phyloP scores from a whole-genome alignment of 2,888 invertebrate genomes.

The Saturnia japonica region DNA sequence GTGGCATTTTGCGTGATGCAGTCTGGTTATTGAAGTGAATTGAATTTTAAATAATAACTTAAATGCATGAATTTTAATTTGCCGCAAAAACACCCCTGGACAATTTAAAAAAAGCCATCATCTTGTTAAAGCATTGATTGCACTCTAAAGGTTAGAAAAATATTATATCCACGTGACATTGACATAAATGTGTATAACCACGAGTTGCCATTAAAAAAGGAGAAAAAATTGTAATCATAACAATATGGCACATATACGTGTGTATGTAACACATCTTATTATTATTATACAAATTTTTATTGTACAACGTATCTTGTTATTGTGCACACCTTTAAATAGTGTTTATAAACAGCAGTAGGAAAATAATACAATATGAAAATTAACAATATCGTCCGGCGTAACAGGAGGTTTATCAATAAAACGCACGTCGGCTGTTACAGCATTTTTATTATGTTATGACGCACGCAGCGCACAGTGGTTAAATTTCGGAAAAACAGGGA shows the following conservation, averaged over 20 bases:
- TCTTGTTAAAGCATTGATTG: too few relatives aligned
- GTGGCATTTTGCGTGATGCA: too few relatives aligned
- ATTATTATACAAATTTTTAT: background rate
- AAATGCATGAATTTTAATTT: too few relatives aligned
- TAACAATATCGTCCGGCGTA: conserved; percentile 69
- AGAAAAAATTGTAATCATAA: too few relatives aligned
- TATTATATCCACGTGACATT: too few relatives aligned
- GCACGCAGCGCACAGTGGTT: conserved; percentile 53
- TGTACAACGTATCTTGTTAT: background rate
- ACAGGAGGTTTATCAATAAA: conserved; percentile 76
- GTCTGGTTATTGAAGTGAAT: too few relatives aligned
- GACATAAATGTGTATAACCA: too few relatives aligned
- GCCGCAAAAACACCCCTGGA: too few relatives aligned
- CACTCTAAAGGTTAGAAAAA: too few relatives aligned
- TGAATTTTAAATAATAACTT: too few relatives aligned
- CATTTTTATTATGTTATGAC: conserved; percentile 49
- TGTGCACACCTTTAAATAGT: conserved; percentile 34
- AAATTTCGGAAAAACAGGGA: background rate
- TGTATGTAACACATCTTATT: background rate
- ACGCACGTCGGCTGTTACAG: conserved; percentile 43
- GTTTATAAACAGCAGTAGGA: conserved; percentile 45
- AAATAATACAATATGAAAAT: conserved; percentile 53
- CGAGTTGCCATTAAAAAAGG: too few relatives aligned
- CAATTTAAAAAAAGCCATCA: too few relatives aligned
- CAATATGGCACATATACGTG: background rate